Base-by-base conservation (phyloP, 2,888 invertebrate species). In the Sympetrum striolatum region DNA sequence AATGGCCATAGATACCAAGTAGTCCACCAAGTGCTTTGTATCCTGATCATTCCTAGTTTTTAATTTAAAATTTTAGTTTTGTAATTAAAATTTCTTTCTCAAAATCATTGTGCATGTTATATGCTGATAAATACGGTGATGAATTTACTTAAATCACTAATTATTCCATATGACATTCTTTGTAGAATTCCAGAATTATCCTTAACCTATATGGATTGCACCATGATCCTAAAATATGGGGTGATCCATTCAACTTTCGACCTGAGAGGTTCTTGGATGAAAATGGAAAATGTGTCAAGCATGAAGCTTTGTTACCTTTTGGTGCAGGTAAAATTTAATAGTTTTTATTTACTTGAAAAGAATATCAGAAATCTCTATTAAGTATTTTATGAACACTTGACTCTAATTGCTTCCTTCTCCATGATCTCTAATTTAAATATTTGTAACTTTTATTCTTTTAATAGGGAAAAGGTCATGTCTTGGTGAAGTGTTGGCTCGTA, bases 391-490 rank as follows among this genome's bases (percentile, higher is more conserved):
- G 91, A 91, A 60, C 91, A 92, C 25, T 93, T 93, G 90, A 93
- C 93, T 81, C 94, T 94, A 48, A 93, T 92, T 93, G 94, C 48
- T 93, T 94, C 92, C 93, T 94, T 18, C 94, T 94, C 44, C 94
- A 94, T 0, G 0, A 90, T 91, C 91, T 90, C 90, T 86, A 91
- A 94, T 93, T 92, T 14, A 53, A 14, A 14, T 53, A 53, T 81
- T 81, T n/a, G 22, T 81, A 53, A 18, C n/a, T 39, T 12, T 44
- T 6, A 39, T 22, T 53, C n/a, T n/a, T 53, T 25, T 6, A 1
- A 44, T 94, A 95, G 96, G 96, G 3, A 95, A 94, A 92, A 94
- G 96, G 92, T 95, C 96, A 91, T 96, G 96, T 92, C 94, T 96
- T 0, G 96, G 96, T 0, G 96, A 96, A 93, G 93, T 95, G 0